A percentile compares a stretch with the other conserved stretches of the same genome.
These are phyloP conservation scores for Eubasilissa splendida DNA, from an alignment of 2,888 invertebrate genomes.

Conservation along the genomic window DNA sequence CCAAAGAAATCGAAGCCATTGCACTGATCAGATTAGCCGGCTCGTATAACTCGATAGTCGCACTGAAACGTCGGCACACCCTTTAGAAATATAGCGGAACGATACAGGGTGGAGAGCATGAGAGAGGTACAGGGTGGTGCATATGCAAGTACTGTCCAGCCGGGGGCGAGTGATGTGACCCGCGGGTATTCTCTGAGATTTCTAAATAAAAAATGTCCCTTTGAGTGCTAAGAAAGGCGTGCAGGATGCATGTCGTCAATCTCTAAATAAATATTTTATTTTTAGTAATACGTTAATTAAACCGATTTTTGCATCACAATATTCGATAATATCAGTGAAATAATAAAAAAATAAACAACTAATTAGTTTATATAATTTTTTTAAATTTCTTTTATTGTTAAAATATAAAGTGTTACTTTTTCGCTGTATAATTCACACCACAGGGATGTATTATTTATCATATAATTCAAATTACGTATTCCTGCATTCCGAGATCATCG, in stretches of 20 bases:
- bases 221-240: constrained; percentile 23
- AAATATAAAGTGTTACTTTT: no score
- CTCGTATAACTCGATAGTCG: constrained; percentile 16
- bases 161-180: constrained; percentile 57
- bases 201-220: constrained; percentile 52
- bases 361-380: no score
- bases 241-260: background rate
- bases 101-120: background rate
- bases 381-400: no score
- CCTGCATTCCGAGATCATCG: no score
- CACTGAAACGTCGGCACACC: constrained; percentile 28
- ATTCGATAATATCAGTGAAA: no score
- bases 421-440: no score
- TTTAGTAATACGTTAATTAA: no score
- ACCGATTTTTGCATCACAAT: no score
- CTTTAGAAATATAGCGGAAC: constrained; percentile 11
- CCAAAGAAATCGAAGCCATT: constrained; percentile 23
- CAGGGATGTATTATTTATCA: no score
- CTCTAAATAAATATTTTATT: background rate
- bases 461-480: no score
- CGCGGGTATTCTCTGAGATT: constrained; percentile 57
- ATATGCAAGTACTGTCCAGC: constrained; percentile 55
- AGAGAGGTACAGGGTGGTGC: constrained; percentile 33
- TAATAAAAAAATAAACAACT: no score
- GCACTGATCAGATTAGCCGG: constrained; percentile 36